Percentiles rank a stretch among this genome's conserved stretches.
These are phyloP conservation scores for Drosophila insularis DNA, from an alignment of 1,140 invertebrate species.

Conservation along the genomic window DNA sequence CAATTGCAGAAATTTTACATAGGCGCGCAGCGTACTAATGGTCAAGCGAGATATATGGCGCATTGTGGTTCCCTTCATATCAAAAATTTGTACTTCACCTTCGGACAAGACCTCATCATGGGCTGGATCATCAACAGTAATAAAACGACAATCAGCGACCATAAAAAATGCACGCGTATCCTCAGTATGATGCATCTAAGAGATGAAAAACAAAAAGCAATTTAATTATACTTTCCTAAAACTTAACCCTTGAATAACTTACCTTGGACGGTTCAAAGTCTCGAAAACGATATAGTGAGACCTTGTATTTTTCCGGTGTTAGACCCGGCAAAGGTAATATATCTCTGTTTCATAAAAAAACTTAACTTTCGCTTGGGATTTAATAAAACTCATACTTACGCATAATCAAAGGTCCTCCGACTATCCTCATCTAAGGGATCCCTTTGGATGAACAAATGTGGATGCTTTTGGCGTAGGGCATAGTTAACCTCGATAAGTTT, in stretches of 20 bases:
- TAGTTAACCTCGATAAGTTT: slow-evolving; percentile 86
- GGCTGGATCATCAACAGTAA: slow-evolving; percentile 83
- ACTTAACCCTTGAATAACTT: background rate
- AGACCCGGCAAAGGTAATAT: slow-evolving; percentile 85
- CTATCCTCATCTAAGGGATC: slow-evolving; percentile 83
- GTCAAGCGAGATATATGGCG: slow-evolving; percentile 86
- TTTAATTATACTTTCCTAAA: background rate
- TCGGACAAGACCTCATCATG: slow-evolving; percentile 57
- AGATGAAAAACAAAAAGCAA: background rate
- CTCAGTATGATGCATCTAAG: slow-evolving; percentile 86
- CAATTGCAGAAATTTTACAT: slow-evolving; percentile 84
- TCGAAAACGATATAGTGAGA: slow-evolving; percentile 85
- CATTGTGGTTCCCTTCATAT: slow-evolving; percentile 85
- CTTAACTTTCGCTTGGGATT: background rate
- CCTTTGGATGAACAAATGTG: slow-evolving; percentile 87
- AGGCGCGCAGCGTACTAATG: slow-evolving; percentile 84
- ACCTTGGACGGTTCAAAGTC: slow-evolving; percentile 84
- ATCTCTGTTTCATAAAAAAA: slow-evolving; percentile 82
- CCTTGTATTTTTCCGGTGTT: slow-evolving; percentile 84
- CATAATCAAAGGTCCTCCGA: slow-evolving; percentile 70
- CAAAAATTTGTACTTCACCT: slow-evolving; percentile 88
- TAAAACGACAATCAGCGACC: slow-evolving; percentile 86
- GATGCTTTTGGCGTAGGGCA: slow-evolving; percentile 85
- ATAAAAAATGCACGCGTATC: slow-evolving; percentile 87
- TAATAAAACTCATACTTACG: slow-evolving; percentile 43